Conservation (phyloP, 1,140 invertebrate species). For the Scaptomyza hsui region DNA sequence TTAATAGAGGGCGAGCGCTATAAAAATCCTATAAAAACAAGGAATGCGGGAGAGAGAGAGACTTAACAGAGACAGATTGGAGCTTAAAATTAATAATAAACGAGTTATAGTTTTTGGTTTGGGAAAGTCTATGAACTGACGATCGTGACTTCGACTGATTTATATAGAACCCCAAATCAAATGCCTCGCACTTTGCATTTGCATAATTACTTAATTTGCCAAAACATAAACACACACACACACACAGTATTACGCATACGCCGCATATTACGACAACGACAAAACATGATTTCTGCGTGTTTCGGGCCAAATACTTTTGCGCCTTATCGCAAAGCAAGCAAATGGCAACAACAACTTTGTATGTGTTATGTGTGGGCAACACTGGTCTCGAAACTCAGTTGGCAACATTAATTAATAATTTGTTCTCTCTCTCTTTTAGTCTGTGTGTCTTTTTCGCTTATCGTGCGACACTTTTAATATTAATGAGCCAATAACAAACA, state of each 20-base stretch:
- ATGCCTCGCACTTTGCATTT: constrained; percentile 57
- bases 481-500: constrained; percentile 62
- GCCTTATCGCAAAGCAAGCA: constrained; percentile 12
- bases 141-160: constrained; percentile 73
- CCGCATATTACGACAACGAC: constrained; percentile 23
- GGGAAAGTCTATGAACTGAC: constrained; percentile 38
- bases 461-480: constrained; percentile 42
- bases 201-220: constrained; percentile 77
- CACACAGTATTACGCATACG: constrained; percentile 53
- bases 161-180: constrained; percentile 66
- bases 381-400: constrained; percentile 12
- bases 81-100: no score
- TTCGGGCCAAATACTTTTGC: constrained; percentile 7
- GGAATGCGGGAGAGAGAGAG: constrained; percentile 13
- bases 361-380: constrained; percentile 17
- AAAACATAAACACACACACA: no score
- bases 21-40: constrained; percentile 71
- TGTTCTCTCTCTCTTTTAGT: constrained; percentile 8
- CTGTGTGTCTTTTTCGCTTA: constrained; percentile 15
- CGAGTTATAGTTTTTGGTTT: constrained; percentile 14
- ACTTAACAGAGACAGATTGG: constrained; percentile 11
- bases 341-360: constrained; percentile 8
- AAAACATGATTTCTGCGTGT: constrained; percentile 58
- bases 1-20: constrained; percentile 70
- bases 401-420: constrained; percentile 49